phyloP scores from a whole-genome alignment of 1,140 invertebrate genomes.

The Notospermus geniculatus region DNA sequence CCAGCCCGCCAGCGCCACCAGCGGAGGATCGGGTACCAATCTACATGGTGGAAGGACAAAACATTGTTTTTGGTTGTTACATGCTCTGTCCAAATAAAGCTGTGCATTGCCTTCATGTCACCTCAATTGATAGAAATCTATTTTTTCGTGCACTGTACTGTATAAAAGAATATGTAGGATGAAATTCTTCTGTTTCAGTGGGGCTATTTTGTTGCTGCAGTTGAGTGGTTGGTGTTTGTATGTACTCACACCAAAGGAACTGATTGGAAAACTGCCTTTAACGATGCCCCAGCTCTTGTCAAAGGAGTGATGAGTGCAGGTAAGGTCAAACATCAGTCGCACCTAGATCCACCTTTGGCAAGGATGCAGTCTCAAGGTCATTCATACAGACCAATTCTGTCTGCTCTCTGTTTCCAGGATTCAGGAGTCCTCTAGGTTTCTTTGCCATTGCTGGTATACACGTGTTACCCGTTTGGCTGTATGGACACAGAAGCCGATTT shows the following conservation, averaged over 20 bases:
- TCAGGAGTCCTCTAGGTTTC: conserved; percentile 33
- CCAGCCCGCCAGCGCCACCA: too few relatives aligned
- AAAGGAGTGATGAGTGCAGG: conserved; percentile 43
- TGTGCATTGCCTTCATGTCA: too few relatives aligned
- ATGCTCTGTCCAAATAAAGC: too few relatives aligned
- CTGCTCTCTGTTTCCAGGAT: conserved; percentile 27
- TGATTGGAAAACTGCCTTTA: conserved; percentile 37
- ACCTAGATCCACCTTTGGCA: too few relatives aligned
- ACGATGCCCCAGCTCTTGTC: conserved; percentile 38
- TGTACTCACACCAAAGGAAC: conserved; percentile 37
- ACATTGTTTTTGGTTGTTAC: too few relatives aligned
- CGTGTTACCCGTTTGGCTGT: conserved; percentile 33
- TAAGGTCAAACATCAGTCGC: too few relatives aligned
- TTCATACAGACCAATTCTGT: not conserved
- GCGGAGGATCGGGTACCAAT: too few relatives aligned
- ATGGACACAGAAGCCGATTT: conserved; percentile 19
- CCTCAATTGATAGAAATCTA: too few relatives aligned
- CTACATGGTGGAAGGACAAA: too few relatives aligned
- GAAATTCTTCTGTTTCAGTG: conserved; percentile 26
- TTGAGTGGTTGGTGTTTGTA: conserved; percentile 48
- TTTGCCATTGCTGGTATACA: conserved; percentile 33
- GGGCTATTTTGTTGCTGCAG: conserved; percentile 37
- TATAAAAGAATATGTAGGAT: too few relatives aligned
- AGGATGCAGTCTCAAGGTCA: not conserved
- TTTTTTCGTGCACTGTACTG: too few relatives aligned